phyloP scores from a whole-genome alignment of 2,113 vertebrate species.

The Pao palembangensis region DNA sequence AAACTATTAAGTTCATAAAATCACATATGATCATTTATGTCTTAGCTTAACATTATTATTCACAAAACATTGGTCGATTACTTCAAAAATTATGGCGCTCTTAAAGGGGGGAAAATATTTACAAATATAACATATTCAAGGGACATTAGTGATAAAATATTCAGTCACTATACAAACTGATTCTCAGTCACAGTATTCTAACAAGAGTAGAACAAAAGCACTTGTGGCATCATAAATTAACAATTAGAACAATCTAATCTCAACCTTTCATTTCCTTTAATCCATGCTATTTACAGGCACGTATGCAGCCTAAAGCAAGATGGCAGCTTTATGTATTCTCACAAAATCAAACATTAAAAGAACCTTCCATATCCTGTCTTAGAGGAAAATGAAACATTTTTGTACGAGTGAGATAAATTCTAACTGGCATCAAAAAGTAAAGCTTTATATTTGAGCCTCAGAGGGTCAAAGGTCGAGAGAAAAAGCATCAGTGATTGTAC shows the following conservation, averaged over 20 bases:
- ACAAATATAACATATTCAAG: conserved; percentile 59
- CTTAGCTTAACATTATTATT: conserved; percentile 20
- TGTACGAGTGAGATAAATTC: conserved; percentile 58
- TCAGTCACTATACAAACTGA: conserved; percentile 67
- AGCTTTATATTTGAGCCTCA: not conserved
- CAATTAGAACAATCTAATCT: conserved; percentile 49
- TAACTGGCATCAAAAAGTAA: conserved; percentile 15
- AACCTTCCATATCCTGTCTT: conserved; percentile 33
- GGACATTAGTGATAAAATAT: conserved; percentile 59
- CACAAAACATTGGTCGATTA: conserved; percentile 22
- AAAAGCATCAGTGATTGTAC: conserved; percentile 64
- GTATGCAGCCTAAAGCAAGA: conserved; percentile 24
- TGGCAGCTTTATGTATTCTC: conserved; percentile 36
- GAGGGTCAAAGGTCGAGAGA: conserved; percentile 10
- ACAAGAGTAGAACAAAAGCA: conserved; percentile 57
- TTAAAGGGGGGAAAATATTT: conserved; percentile 53
- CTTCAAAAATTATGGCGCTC: conserved; percentile 19
- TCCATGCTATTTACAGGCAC: conserved; percentile 59
- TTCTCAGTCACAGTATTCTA: conserved; percentile 70
- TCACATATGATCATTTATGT: conserved; percentile 14
- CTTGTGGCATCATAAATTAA: conserved; percentile 72
- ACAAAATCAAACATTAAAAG: conserved; percentile 21
- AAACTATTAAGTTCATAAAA: conserved; percentile 14
- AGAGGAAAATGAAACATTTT: conserved; percentile 35
- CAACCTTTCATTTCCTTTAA: conserved; percentile 30